Evolutionary conservation across 1,140 invertebrate genomes (phyloP).

Genomic region (Brachystomella parvula): DNA sequence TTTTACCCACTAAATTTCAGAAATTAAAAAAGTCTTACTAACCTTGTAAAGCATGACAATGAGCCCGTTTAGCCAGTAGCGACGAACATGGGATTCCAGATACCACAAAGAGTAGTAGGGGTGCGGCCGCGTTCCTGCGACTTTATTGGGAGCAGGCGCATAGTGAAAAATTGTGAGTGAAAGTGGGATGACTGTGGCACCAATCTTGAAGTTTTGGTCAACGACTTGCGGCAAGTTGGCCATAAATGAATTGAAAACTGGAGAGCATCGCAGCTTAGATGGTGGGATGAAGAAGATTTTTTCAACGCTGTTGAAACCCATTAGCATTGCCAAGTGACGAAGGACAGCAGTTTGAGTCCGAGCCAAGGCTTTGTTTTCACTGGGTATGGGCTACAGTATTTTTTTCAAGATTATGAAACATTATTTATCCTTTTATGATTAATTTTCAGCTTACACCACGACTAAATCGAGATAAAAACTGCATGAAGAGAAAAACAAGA

Average conservation of each 20-base stretch:
- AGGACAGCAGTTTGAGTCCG: conserved; percentile 81
- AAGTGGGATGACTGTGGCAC: conserved; percentile 73
- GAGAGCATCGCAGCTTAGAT: conserved; percentile 71
- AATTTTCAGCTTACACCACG: conserved; percentile 49
- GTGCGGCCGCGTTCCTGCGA: conserved; percentile 46
- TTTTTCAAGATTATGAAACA: background rate
- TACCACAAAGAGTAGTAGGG: conserved; percentile 78
- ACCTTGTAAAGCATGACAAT: conserved; percentile 97
- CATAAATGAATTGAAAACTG: conserved; percentile 92
- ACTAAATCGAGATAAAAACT: conserved; percentile 72
- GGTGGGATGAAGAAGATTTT: conserved; percentile 84
- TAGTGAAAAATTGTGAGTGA: conserved; percentile 80
- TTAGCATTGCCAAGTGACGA: conserved; percentile 80
- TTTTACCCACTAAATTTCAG: conserved; percentile 8
- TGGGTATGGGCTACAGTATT: conserved; percentile 60
- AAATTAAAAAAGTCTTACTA: conserved; percentile 20
- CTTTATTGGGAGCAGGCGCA: conserved; percentile 65
- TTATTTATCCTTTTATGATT: conserved; percentile 11
- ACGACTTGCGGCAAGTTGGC: conserved; percentile 78
- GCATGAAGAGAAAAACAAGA: conserved; percentile 91
- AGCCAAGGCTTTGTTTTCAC: conserved; percentile 67
- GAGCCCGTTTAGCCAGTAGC: conserved; percentile 85
- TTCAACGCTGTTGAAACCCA: conserved; percentile 89
- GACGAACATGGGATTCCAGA: conserved; percentile 70
- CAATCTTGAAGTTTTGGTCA: conserved; percentile 89